A percentile compares a stretch with the other conserved stretches of the same genome.
These are phyloP conservation scores for Abscondita cerata DNA, from an alignment of 2,888 invertebrate species.

Conservation along the genomic window DNA sequence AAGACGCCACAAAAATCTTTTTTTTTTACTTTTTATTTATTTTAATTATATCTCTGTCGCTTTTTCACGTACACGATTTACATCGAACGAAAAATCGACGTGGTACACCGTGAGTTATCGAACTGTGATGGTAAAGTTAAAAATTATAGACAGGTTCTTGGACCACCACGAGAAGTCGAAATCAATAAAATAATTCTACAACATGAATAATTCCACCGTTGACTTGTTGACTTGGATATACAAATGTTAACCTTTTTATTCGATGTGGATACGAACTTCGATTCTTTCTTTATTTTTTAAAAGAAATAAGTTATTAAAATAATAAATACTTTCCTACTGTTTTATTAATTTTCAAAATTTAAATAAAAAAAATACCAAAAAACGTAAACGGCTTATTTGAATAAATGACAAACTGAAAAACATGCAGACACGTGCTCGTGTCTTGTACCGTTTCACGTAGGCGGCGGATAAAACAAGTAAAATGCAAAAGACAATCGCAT, in stretches of 20 bases:
- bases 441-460: slow-evolving; percentile 17
- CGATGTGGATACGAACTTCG: slow-evolving; percentile 34
- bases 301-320: slow-evolving; percentile 3
- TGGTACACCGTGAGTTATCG: slow-evolving; percentile 32
- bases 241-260: slow-evolving; percentile 44
- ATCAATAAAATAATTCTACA: slow-evolving; percentile 45
- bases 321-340: slow-evolving; percentile 14
- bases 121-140: slow-evolving; percentile 30
- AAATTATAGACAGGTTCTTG: slow-evolving; percentile 36
- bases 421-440: slow-evolving; percentile 26
- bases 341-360: slow-evolving; percentile 21
- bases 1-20: slow-evolving; percentile 21
- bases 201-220: slow-evolving; percentile 40
- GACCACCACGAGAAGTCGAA: slow-evolving; percentile 43
- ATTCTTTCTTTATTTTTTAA: slow-evolving; percentile 13
- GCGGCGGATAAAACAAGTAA: slow-evolving; percentile 9
- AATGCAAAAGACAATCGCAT: neutral
- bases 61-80: slow-evolving; percentile 7
- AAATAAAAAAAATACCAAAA: slow-evolving; percentile 1
- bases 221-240: slow-evolving; percentile 37
- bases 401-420: slow-evolving; percentile 15
- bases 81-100: neutral
- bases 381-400: slow-evolving; percentile 15
- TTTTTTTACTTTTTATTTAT: slow-evolving; percentile 7
- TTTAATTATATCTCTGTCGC: slow-evolving; percentile 14